Evolutionary conservation across 2,113 vertebrate species (phyloP).

Genomic region (Mastomys natalensis): DNA sequence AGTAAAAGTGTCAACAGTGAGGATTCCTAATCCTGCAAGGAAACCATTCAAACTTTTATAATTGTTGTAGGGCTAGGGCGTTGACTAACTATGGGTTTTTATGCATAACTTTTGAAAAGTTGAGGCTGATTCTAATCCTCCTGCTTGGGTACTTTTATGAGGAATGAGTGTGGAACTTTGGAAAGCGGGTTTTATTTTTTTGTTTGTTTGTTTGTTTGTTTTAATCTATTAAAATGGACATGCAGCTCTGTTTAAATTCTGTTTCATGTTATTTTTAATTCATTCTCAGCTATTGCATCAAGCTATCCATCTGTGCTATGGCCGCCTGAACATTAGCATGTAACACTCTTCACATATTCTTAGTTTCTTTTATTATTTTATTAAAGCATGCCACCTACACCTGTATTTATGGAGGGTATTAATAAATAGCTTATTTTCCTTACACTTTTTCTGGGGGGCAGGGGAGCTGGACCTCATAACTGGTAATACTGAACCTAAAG

Average conservation of each 20-base stretch:
- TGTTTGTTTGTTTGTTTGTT: too few relatives aligned
- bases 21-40: neutral
- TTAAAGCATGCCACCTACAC: neutral
- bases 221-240: neutral
- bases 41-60: neutral
- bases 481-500: neutral
- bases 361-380: slow-evolving; percentile 6
- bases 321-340: neutral
- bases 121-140: neutral
- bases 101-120: neutral
- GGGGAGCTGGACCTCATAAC: neutral
- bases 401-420: neutral
- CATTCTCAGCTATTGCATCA: slow-evolving; percentile 29
- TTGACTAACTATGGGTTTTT: neutral
- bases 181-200: neutral
- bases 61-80: neutral
- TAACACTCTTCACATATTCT: neutral
- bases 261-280: slow-evolving; percentile 5
- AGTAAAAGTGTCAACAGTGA: neutral
- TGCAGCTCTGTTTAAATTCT: neutral
- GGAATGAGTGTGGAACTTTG: neutral
- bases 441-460: neutral
- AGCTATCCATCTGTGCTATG: neutral
- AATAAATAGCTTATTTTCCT: neutral
- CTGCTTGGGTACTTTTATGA: neutral